These are phyloP conservation scores for Nebria salina DNA, from an alignment of 2,888 invertebrate species.

Conservation along the genomic window DNA sequence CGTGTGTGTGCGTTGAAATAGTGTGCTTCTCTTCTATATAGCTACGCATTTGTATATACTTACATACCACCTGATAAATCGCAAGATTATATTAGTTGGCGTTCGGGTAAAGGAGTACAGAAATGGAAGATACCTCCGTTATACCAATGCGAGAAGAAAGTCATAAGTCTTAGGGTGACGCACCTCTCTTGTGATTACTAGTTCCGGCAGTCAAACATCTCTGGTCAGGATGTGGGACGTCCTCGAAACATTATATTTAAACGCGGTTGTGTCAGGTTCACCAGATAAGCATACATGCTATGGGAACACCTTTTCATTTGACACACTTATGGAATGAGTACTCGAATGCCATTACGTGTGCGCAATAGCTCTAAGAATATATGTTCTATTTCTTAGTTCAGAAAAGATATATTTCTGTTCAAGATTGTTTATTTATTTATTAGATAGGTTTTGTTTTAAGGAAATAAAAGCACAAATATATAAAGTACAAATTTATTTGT, in stretches of 20 bases:
- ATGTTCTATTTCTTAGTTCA: not conserved
- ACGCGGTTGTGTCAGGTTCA: constrained; percentile 14
- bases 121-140: not conserved
- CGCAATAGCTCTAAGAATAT: not conserved
- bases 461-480: constrained; percentile 22
- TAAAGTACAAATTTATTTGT: constrained; percentile 41
- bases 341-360: not conserved
- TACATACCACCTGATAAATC: not conserved
- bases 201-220: constrained; percentile 20
- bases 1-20: not conserved
- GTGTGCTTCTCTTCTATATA: not conserved
- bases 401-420: not conserved
- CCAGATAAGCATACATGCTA: not conserved
- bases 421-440: not conserved
- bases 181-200: constrained; percentile 9
- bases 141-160: constrained; percentile 16
- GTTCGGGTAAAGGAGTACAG: constrained; percentile 3
- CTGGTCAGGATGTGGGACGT: constrained; percentile 42
- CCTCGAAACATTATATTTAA: constrained; percentile 43
- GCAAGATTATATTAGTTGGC: not conserved
- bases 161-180: constrained; percentile 23
- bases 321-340: constrained; percentile 29
- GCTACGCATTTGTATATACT: not conserved
- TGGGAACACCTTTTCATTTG: constrained; percentile 15
- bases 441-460: not conserved